phyloP scores from a whole-genome alignment of 2,113 vertebrate genomes.

The Pachyramphus minor region DNA sequence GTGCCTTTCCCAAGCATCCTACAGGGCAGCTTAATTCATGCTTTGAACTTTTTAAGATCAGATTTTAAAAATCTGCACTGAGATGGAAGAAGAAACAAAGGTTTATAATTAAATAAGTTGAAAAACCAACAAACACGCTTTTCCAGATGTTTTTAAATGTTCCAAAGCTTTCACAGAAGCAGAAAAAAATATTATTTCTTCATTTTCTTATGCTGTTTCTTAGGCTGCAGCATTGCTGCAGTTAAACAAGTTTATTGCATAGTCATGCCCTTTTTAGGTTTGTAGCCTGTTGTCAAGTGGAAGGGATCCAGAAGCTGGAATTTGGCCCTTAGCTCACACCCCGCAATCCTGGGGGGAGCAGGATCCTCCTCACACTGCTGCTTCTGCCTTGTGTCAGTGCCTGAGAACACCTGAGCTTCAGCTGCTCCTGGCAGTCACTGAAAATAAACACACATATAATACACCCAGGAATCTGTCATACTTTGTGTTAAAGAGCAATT shows the following conservation, averaged over 20 bases:
- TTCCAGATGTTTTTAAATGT: neutral
- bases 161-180: neutral
- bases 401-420: neutral
- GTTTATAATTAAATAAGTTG: neutral
- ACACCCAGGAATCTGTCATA: neutral
- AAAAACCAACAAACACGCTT: rapidly evolving
- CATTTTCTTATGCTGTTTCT: neutral
- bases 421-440: neutral
- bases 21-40: neutral
- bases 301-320: neutral
- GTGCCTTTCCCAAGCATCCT: neutral
- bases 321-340: neutral
- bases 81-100: neutral
- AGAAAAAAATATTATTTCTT: neutral
- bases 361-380: neutral
- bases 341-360: neutral
- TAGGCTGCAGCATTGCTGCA: neutral
- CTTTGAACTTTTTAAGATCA: neutral
- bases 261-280: neutral
- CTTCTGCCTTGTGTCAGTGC: neutral
- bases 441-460: rapidly evolving
- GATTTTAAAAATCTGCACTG: neutral
- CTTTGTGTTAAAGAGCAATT: neutral
- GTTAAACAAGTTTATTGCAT: neutral
- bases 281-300: neutral